Evolutionary conservation across 2,113 vertebrate species (phyloP), one percentile per base, ranked within the genome.

Genomic region (Campylomormyrus tamandua): DNA sequence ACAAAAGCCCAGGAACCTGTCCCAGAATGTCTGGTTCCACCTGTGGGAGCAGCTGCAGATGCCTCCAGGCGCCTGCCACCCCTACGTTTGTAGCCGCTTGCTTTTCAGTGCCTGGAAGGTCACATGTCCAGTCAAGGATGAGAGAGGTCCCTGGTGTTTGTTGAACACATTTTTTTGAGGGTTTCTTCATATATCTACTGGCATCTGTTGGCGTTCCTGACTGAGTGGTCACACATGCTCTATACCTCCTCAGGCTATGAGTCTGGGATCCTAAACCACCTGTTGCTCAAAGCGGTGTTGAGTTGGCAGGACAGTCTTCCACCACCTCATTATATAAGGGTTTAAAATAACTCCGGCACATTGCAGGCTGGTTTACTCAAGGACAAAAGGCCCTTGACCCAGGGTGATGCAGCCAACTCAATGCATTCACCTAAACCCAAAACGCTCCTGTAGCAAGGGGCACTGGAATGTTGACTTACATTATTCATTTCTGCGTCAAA

Each of bases 271-370:
- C 90, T 89, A 58, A 77, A 9, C 52, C 95, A 95, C 94, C 94
- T 94, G 95, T 94, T 95, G 93, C 94, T 94, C 93, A 94, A 91
- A 89, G 91, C 80, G 90, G 83, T 92, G 92, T 95, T 95, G 93
- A 93, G 94, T 92, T 94, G 90, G 90, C 92, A 90, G 62, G 62
- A 70, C 62, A 70, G 92, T 94, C 93, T 91, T 87, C 91, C 90
- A 53, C 90, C 90, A 92, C 91, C 90, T 94, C 93, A 91, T 94
- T 95, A 93, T 89, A 93, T 94, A 93, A 92, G 93, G 92, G 91
- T 91, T 91, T 93, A 92, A 93, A 95, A 94, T 93, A 94, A 94
- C 92, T 92, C 90, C 0, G 80, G 11, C 15, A 70, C 90, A 90
- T 92, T 92, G 91, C 87, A 89, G 90, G 87, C 88, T 92, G 92